Percentiles rank a stretch among this genome's conserved stretches.
These are phyloP conservation scores for Agrochola lota DNA, from an alignment of 2,888 invertebrate genomes.

Conservation along the genomic window DNA sequence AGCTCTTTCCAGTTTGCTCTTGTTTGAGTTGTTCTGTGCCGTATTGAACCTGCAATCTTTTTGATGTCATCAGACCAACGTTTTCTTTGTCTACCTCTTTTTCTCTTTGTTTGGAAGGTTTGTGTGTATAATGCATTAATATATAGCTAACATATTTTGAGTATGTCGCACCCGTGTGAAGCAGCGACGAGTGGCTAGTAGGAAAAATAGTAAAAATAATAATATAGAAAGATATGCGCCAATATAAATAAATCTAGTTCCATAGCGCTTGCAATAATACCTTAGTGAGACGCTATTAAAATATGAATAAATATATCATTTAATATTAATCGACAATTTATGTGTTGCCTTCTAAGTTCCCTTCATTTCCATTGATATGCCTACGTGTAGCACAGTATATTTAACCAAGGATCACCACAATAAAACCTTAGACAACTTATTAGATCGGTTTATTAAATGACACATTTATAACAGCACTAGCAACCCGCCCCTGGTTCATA, in stretches of 20 bases:
- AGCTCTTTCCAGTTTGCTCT: no score
- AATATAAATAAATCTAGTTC: slow-evolving; percentile 16
- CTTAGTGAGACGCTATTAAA: neutral
- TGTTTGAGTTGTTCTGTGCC: no score
- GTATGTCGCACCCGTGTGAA: neutral
- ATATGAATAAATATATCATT: slow-evolving; percentile 23
- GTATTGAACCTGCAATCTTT: no score
- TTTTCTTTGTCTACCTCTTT: no score
- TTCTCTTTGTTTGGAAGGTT: no score
- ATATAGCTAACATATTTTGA: neutral
- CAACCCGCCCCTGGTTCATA: no score
- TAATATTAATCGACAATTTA: slow-evolving; percentile 19
- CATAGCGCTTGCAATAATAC: neutral
- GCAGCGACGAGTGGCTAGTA: neutral
- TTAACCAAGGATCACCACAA: slow-evolving; percentile 26
- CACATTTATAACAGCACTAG: neutral
- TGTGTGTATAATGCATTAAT: neutral
- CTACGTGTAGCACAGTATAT: neutral
- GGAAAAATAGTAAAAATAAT: neutral
- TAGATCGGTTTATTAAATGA: slow-evolving; percentile 13
- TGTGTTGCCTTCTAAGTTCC: slow-evolving; percentile 36
- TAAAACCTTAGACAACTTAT: slow-evolving; percentile 1
- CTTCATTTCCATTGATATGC: slow-evolving; percentile 42
- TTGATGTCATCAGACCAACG: no score
- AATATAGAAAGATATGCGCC: slow-evolving; percentile 14